Evolutionary conservation across 2,888 invertebrate species (phyloP), one percentile per base, ranked within the genome.

Genomic region (Onchidella celtica): DNA sequence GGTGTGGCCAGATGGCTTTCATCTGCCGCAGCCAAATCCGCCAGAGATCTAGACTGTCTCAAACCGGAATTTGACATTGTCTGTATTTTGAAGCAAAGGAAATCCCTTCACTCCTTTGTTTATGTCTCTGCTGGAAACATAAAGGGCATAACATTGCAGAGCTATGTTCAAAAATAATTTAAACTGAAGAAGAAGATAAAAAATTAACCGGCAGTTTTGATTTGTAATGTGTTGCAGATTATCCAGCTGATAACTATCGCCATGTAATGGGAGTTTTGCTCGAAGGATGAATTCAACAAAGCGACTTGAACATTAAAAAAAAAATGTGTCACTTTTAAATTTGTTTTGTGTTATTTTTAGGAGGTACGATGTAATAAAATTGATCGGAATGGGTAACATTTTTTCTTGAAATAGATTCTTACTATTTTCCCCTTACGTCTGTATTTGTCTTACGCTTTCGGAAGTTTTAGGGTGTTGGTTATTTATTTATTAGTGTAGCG

Each of bases 31-130:
- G 57, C 59, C 27, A 80, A 76, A 59, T 83, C 83, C 4, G 80
- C 83, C 57, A 78, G 47, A 3, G 83, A 83, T 38, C 76, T 57
- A 9, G 77, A 73, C n/a, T 40, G 68, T 6, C 80, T 80, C 17
- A 73, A 57, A 24, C 32, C 27, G 21, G 32, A 63, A 36, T 47
- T 65, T 11, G 47, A 76, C 3, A 47, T 3, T 65, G 47, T 76
- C 65, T 65, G 38, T 38, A 32, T 40, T 29, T 21, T 11, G 14
- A 34, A 66, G 32, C 17, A 34, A n/a, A 32, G 0, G 32, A 57
- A n/a, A n/a, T n/a, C n/a, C n/a, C n/a, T n/a, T n/a, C n/a, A n/a
- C n/a, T n/a, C n/a, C n/a, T n/a, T n/a, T n/a, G n/a, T n/a, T n/a
- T n/a, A n/a, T n/a, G n/a, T n/a, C n/a, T n/a, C n/a, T n/a, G n/a